phyloP scores from a whole-genome alignment of 1,140 invertebrate species.

The Lasioglossum albipes region DNA sequence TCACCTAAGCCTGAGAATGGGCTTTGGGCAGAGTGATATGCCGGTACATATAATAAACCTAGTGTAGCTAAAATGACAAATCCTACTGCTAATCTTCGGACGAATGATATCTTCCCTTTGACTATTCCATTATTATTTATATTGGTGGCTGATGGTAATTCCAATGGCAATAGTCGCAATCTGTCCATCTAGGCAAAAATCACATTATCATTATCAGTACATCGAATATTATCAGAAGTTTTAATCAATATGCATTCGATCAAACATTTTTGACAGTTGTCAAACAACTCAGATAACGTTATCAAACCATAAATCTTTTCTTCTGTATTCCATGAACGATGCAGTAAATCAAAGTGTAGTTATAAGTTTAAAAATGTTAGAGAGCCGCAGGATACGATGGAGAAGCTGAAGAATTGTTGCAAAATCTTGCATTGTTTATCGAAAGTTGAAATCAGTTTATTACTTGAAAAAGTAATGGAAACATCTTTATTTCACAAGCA shows the following conservation, averaged over 20 bases:
- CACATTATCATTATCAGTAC: background rate
- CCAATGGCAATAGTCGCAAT: constrained; percentile 66
- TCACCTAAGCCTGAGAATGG: constrained; percentile 76
- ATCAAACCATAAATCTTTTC: background rate
- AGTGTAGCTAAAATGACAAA: constrained; percentile 73
- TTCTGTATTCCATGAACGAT: background rate
- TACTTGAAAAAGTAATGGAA: background rate
- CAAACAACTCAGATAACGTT: background rate
- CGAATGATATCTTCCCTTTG: constrained; percentile 73
- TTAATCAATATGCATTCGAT: background rate
- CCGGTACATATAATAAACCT: constrained; percentile 76
- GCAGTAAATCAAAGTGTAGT: constrained; percentile 7
- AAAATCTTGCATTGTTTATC: background rate
- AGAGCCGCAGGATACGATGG: too few relatives aligned
- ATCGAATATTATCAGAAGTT: too few relatives aligned
- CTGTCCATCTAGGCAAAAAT: constrained; percentile 68
- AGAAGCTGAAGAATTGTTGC: background rate
- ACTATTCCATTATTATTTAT: constrained; percentile 58
- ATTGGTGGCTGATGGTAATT: constrained; percentile 66
- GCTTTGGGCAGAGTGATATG: constrained; percentile 76
- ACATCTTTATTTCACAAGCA: background rate
- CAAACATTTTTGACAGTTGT: background rate
- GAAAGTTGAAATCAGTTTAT: background rate
- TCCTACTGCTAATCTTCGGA: constrained; percentile 71
- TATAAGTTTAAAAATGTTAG: background rate